These are phyloP conservation scores for Macrosoma leucophasiata DNA, from an alignment of 2,888 invertebrate species.

Conservation along the genomic window DNA sequence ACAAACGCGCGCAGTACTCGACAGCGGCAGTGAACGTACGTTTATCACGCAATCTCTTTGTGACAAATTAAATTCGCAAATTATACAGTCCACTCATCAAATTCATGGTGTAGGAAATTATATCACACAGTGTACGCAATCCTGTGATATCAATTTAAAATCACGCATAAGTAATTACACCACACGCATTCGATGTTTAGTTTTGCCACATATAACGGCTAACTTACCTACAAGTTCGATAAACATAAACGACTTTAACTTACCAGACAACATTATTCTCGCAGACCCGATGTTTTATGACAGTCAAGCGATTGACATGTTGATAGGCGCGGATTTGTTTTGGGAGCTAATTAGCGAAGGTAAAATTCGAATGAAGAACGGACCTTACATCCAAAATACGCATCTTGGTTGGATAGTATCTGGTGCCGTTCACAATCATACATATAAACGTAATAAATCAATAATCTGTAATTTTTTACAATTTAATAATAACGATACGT, in stretches of 20 bases:
- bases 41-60: slow-evolving; percentile 21
- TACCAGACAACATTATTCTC: slow-evolving; percentile 14
- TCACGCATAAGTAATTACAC: slow-evolving; percentile 14
- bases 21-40: slow-evolving; percentile 24
- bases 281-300: slow-evolving; percentile 17
- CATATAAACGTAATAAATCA: too few species aligned
- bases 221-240: too few species aligned
- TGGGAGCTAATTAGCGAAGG: slow-evolving; percentile 21
- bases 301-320: slow-evolving; percentile 15
- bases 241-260: too few species aligned
- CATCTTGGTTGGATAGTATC: slow-evolving; percentile 22
- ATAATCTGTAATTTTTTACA: slow-evolving; percentile 12
- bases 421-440: slow-evolving; percentile 13
- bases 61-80: slow-evolving; percentile 15
- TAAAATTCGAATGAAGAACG: slow-evolving; percentile 19
- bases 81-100: slow-evolving; percentile 25
- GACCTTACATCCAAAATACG: slow-evolving; percentile 24
- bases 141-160: slow-evolving; percentile 19
- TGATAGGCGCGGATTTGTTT: slow-evolving; percentile 23
- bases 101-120: slow-evolving; percentile 20
- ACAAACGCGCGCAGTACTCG: slow-evolving; percentile 18
- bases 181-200: slow-evolving; percentile 15
- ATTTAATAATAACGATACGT: background rate
- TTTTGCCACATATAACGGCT: too few species aligned
- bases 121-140: slow-evolving; percentile 18